A percentile compares a stretch with the other conserved stretches of the same genome.
Evolutionary conservation across 2,888 invertebrate genomes (phyloP).

Genomic region (Troglohyphantes excavatus): DNA sequence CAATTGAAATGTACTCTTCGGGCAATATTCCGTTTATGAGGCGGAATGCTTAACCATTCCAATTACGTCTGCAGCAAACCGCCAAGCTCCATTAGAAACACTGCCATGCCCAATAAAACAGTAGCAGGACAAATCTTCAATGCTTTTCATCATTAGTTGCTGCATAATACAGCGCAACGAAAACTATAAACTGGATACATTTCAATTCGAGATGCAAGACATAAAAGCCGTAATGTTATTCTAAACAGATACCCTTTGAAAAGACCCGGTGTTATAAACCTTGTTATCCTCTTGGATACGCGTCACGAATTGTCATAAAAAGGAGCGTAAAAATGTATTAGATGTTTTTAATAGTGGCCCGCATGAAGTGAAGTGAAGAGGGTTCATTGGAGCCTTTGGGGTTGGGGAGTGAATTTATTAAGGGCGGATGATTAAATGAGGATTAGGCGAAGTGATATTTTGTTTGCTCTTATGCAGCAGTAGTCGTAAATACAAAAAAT

Average conservation of each 20-base stretch:
- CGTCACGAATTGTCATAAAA: conserved; percentile 63
- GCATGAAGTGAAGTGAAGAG: background rate
- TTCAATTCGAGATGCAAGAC: conserved; percentile 69
- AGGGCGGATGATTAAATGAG: background rate
- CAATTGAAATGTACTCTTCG: conserved; percentile 42
- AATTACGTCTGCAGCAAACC: background rate
- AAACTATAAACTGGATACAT: conserved; percentile 69
- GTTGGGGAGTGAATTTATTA: background rate
- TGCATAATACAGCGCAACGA: conserved; percentile 64
- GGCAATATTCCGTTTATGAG: background rate
- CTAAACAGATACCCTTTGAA: conserved; percentile 33
- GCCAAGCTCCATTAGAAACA: conserved; percentile 16
- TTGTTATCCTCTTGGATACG: conserved; percentile 51
- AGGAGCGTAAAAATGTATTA: conserved; percentile 33
- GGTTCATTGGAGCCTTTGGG: background rate
- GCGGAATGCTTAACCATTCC: background rate
- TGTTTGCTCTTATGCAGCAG: background rate
- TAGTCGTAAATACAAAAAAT: conserved; percentile 3
- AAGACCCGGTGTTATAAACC: conserved; percentile 55
- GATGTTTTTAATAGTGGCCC: conserved; percentile 9
- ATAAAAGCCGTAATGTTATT: conserved; percentile 70
- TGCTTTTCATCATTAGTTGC: conserved; percentile 63
- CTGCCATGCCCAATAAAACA: conserved; percentile 54
- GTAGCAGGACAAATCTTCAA: conserved; percentile 50
- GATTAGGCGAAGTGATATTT: background rate